These are phyloP conservation scores for Xestia rhomboidea DNA, from an alignment of 2,888 invertebrate species.

Conservation along the genomic window DNA sequence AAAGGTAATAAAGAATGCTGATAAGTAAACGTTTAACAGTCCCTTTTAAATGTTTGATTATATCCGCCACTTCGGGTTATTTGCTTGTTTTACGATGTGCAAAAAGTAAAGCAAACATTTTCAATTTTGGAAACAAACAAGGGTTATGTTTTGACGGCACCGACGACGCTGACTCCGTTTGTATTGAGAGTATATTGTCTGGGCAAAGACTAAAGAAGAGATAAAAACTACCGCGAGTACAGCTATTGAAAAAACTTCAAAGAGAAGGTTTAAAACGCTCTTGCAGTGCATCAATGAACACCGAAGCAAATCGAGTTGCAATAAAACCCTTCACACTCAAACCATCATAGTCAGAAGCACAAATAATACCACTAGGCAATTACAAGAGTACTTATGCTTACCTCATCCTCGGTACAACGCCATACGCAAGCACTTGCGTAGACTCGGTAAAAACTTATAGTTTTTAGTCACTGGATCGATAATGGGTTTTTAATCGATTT, in stretches of 20 bases:
- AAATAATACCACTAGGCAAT: conserved; percentile 38
- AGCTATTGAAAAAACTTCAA: background rate
- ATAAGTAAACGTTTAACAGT: conserved; percentile 55
- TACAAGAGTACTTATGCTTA: conserved; percentile 41
- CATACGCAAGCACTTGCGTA: conserved; percentile 59
- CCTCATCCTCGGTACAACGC: conserved; percentile 44
- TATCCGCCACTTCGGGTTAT: conserved; percentile 50
- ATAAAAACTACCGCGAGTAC: background rate
- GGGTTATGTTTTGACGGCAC: background rate
- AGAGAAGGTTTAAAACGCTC: background rate
- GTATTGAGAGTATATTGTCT: background rate
- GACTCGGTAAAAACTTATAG: conserved; percentile 65
- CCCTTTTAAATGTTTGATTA: conserved; percentile 58
- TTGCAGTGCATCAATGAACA: background rate
- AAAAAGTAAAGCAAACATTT: conserved; percentile 40
- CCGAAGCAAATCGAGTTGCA: background rate
- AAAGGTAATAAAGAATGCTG: conserved; percentile 54
- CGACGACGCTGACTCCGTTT: background rate
- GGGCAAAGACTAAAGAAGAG: background rate
- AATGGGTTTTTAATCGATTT: conserved; percentile 77
- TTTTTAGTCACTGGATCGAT: conserved; percentile 69
- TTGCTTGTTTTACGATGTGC: conserved; percentile 53
- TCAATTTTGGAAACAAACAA: conserved; percentile 39
- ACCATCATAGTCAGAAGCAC: background rate
- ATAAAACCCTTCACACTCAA: background rate